phyloP scores from a whole-genome alignment of 1,140 invertebrate genomes.

The Planococcus citri region DNA sequence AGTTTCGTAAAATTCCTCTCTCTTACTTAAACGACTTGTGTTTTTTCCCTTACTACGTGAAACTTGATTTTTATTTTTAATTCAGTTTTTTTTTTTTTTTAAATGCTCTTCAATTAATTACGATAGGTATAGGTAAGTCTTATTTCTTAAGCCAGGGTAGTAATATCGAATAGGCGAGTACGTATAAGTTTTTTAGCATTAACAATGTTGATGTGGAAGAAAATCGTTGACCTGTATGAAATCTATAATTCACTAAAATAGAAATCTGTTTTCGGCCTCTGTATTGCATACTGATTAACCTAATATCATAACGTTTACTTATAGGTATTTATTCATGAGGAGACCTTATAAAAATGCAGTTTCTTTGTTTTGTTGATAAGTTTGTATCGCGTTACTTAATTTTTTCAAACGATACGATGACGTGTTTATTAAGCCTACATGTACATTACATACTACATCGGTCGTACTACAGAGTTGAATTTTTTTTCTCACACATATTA shows the following conservation, averaged over 20 bases:
- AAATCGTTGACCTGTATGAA: neutral
- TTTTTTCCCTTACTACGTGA: no score
- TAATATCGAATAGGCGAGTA: no score
- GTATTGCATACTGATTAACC: neutral
- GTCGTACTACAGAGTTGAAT: neutral
- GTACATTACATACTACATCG: neutral
- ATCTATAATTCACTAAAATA: neutral
- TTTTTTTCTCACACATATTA: neutral
- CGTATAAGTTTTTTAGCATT: neutral
- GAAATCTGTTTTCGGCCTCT: constrained; percentile 2
- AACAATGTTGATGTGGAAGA: neutral
- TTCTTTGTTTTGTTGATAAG: neutral
- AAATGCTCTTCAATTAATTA: no score
- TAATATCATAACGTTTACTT: neutral
- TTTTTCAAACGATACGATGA: neutral
- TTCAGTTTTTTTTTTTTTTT: no score
- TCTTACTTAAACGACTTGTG: no score
- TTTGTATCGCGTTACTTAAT: neutral
- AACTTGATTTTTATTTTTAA: no score
- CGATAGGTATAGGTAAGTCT: no score
- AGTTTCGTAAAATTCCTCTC: no score
- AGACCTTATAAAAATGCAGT: constrained; percentile 7
- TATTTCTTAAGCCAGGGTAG: no score
- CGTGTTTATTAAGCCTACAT: no score
- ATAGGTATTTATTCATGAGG: neutral